Conservation (phyloP, 2,888 invertebrate genomes). For the Stenotaenia linearis region DNA sequence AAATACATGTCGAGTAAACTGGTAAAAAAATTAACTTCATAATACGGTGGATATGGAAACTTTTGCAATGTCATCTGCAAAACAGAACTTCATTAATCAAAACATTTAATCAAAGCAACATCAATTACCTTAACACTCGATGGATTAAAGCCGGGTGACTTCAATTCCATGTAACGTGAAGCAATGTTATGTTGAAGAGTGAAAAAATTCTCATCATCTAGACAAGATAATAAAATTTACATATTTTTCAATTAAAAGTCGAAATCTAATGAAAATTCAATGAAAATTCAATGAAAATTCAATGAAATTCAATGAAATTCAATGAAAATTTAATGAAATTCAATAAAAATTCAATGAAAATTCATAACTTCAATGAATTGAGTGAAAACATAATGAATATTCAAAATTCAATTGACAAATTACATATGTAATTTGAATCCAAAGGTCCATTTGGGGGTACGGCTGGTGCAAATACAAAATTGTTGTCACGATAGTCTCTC, state of each 20-base stretch:
- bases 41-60: conserved; percentile 23
- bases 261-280: too few relatives aligned
- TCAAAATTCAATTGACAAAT: not conserved
- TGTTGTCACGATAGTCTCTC: not conserved
- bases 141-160: not conserved
- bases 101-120: not conserved
- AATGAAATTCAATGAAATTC: too few relatives aligned
- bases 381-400: too few relatives aligned
- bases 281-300: too few relatives aligned
- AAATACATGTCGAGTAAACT: not conserved
- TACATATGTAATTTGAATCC: too few relatives aligned
- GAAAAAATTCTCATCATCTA: too few relatives aligned
- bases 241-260: too few relatives aligned
- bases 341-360: too few relatives aligned
- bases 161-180: not conserved
- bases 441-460: not conserved
- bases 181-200: not conserved
- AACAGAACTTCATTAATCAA: not conserved
- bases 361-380: too few relatives aligned
- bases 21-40: not conserved
- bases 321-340: too few relatives aligned
- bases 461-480: not conserved
- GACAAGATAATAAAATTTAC: too few relatives aligned
- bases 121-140: not conserved
- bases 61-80: not conserved